A percentile compares a stretch with the other conserved stretches of the same genome.
phyloP scores from a whole-genome alignment of 2,113 vertebrate species.

The Pseudorasbora parva region DNA sequence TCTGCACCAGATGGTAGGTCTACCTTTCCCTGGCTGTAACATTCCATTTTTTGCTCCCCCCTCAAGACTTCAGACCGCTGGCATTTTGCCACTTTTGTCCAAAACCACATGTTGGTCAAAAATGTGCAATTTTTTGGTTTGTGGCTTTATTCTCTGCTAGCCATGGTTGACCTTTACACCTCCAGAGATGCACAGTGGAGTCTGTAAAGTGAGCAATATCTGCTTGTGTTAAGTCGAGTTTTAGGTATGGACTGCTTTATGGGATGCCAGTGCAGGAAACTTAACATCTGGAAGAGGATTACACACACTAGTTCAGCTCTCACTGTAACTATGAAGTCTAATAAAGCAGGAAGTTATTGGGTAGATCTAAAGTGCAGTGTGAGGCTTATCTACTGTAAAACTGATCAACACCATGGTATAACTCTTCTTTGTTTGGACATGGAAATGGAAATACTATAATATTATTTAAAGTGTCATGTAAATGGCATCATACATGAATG shows the following conservation, averaged over 20 bases:
- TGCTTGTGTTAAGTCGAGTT: conserved; percentile 47
- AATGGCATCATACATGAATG: no score
- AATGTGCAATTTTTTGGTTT: conserved; percentile 12
- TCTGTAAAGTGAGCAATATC: conserved; percentile 45
- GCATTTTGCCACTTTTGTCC: conserved; percentile 29
- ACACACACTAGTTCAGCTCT: conserved; percentile 66
- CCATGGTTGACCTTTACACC: conserved; percentile 19
- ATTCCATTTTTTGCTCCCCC: conserved; percentile 22
- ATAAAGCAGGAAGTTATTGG: conserved; percentile 55
- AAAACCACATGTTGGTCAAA: conserved; percentile 4
- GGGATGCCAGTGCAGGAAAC: conserved; percentile 55
- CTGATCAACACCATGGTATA: neutral
- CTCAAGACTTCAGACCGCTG: conserved; percentile 38
- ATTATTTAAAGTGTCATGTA: no score
- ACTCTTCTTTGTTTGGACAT: no score
- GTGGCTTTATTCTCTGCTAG: neutral
- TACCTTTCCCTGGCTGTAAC: conserved; percentile 28
- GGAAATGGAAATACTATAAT: no score
- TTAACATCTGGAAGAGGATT: conserved; percentile 67
- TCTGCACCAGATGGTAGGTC: conserved; percentile 39
- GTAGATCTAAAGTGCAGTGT: neutral
- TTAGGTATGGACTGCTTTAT: conserved; percentile 58
- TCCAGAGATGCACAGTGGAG: neutral
- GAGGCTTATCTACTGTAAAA: neutral
- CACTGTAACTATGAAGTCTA: conserved; percentile 60